These are phyloP conservation scores for Malthinus flaveolus DNA, from an alignment of 2,888 invertebrate genomes.

Conservation along the genomic window DNA sequence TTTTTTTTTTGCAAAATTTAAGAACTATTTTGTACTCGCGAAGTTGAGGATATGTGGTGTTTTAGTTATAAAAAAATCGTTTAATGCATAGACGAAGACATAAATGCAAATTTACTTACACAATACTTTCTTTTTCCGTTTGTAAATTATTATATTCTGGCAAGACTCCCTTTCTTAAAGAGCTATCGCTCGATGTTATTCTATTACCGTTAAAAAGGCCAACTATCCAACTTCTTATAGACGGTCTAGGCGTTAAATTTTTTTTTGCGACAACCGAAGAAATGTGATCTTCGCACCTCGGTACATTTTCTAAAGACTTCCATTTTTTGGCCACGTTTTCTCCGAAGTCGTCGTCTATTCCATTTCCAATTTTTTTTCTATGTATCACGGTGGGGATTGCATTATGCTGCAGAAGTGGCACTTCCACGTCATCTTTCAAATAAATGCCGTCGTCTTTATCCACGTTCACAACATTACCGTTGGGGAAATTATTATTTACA, in stretches of 20 bases:
- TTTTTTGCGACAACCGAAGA: constrained; percentile 57
- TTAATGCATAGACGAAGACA: constrained; percentile 3
- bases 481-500: constrained; percentile 60
- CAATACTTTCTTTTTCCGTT: constrained; percentile 63
- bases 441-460: constrained; percentile 42
- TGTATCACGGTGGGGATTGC: constrained; percentile 43
- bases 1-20: no score
- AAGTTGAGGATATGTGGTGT: constrained; percentile 6
- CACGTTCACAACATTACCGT: constrained; percentile 57
- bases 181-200: constrained; percentile 66
- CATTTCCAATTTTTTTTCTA: constrained; percentile 45
- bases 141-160: constrained; percentile 60
- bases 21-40: constrained; percentile 2
- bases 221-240: constrained; percentile 73
- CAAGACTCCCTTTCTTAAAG: constrained; percentile 59
- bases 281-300: constrained; percentile 45
- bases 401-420: constrained; percentile 51
- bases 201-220: constrained; percentile 75
- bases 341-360: constrained; percentile 47
- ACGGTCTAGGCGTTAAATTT: constrained; percentile 63
- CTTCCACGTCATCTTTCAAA: constrained; percentile 52
- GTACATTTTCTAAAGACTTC: constrained; percentile 76
- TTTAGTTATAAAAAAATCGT: constrained; percentile 4
- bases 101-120: constrained; percentile 43
- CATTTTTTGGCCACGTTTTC: constrained; percentile 66